Conservation (phyloP, 2,113 vertebrate species). For the Cololabis saira region DNA sequence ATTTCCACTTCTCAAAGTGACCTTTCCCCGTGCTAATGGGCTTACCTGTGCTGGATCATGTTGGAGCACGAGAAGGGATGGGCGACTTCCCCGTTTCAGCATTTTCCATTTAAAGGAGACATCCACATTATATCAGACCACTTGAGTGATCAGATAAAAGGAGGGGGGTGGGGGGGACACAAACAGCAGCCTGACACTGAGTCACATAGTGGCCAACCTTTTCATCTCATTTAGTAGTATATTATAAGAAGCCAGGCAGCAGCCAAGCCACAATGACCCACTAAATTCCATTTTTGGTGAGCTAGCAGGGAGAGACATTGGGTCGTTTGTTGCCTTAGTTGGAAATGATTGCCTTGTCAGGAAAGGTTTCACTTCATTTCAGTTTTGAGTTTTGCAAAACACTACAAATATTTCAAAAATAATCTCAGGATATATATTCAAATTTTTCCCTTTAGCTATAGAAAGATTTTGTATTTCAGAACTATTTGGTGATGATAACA, state of each 20-base stretch:
- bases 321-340: constrained; percentile 31
- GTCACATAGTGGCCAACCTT: constrained; percentile 25
- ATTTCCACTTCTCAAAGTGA: constrained; percentile 82
- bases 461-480: too few species aligned
- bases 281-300: constrained; percentile 36
- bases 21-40: constrained; percentile 79
- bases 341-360: constrained; percentile 57
- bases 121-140: constrained; percentile 9
- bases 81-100: constrained; percentile 33
- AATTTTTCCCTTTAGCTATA: constrained; percentile 9
- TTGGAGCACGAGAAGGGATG: constrained; percentile 58
- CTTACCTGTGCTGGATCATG: constrained; percentile 79
- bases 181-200: constrained; percentile 45
- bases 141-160: constrained; percentile 19
- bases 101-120: constrained; percentile 34
- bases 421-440: not conserved
- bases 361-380: constrained; percentile 35
- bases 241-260: constrained; percentile 43
- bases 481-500: too few species aligned
- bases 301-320: constrained; percentile 28
- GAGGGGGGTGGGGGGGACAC: constrained; percentile 23
- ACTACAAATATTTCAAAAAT: constrained; percentile 9
- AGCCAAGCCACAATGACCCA: constrained; percentile 39
- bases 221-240: constrained; percentile 61
- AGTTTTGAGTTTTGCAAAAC: constrained; percentile 17